Conservation (phyloP, 2,113 vertebrate species). For the Sceloporus undulatus region DNA sequence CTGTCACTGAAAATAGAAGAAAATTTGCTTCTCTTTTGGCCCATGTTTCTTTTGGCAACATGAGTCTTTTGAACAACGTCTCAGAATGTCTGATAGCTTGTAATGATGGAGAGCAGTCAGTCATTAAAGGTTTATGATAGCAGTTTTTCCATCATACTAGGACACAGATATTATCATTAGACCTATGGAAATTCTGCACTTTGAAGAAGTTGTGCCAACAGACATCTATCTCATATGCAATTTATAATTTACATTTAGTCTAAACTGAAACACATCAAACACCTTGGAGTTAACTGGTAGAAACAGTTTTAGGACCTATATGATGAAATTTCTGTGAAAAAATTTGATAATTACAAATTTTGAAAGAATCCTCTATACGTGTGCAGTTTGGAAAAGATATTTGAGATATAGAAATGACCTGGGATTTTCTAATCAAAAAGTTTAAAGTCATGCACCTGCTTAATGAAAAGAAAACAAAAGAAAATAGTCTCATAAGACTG, state of each 20-base stretch:
- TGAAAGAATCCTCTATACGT: not conserved
- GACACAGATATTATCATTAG: slow-evolving; percentile 32
- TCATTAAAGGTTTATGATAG: slow-evolving; percentile 44
- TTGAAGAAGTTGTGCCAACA: slow-evolving; percentile 23
- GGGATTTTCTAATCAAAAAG: not conserved
- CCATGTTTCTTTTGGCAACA: slow-evolving; percentile 52
- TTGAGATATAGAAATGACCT: not conserved
- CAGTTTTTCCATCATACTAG: slow-evolving; percentile 15
- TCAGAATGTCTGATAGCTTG: slow-evolving; percentile 29
- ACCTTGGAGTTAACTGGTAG: not conserved
- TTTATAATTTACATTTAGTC: slow-evolving; percentile 52
- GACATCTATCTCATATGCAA: slow-evolving; percentile 16
- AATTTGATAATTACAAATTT: slow-evolving; percentile 27
- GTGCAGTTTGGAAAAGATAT: not conserved
- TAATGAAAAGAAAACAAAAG: not conserved
- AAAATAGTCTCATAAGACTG: not conserved
- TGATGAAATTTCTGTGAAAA: slow-evolving; percentile 29
- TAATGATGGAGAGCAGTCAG: slow-evolving; percentile 46
- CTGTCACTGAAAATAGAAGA: slow-evolving; percentile 57
- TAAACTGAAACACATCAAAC: slow-evolving; percentile 42
- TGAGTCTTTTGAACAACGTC: slow-evolving; percentile 37
- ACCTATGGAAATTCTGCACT: slow-evolving; percentile 6
- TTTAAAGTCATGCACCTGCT: not conserved
- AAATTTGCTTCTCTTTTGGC: slow-evolving; percentile 53
- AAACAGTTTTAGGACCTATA: slow-evolving; percentile 4